Evolutionary conservation across 1,140 invertebrate species (phyloP), one percentile per base, ranked within the genome.

Genomic region (Leptoteleia sp.): DNA sequence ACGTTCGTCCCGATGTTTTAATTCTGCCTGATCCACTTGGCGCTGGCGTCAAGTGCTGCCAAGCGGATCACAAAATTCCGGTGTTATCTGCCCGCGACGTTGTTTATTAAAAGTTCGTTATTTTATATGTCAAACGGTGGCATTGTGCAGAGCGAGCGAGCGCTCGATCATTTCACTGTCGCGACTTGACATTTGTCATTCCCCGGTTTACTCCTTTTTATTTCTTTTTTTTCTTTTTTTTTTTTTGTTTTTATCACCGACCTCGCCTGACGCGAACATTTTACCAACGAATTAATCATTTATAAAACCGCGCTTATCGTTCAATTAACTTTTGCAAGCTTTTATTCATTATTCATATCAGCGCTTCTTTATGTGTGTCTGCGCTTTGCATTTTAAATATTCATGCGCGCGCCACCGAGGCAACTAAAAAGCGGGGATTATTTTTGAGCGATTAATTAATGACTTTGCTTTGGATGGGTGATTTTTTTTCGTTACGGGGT

Each of bases 51-150:
- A 81, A 81, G 79, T 79, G 64, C 64, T 54, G 57, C 62, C 27
- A 67, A 62, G 48, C 65, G 38, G 16, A 71, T 71, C 76, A 77
- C 71, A 73, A 65, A 76, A 72, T 52, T n/a, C 13, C 52, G 55
- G 47, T 38, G 37, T 50, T 72, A 75, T 67, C 65, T 77, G 75
- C 31, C 79, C 17, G 59, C 55, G 73, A 76, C 57, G 79, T 73
- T 76, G 62, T 80, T 80, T 80, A 65, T 73, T 73, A 68, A 70
- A 76, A 80, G 47, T 71, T 76, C 78, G 77, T 79, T 79, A 76
- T 65, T 79, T 79, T 79, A 71, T 65, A 71, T 35, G 78, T 80
- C 78, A 80, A 72, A 64, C 67, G 13, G n/a, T 13, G 43, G 38
- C 59, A 71, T 80, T 72, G 54, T 72, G 35, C 52, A 43, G 43